Conservation (phyloP, 2,888 invertebrate genomes). For the Prenolepis imparis region DNA sequence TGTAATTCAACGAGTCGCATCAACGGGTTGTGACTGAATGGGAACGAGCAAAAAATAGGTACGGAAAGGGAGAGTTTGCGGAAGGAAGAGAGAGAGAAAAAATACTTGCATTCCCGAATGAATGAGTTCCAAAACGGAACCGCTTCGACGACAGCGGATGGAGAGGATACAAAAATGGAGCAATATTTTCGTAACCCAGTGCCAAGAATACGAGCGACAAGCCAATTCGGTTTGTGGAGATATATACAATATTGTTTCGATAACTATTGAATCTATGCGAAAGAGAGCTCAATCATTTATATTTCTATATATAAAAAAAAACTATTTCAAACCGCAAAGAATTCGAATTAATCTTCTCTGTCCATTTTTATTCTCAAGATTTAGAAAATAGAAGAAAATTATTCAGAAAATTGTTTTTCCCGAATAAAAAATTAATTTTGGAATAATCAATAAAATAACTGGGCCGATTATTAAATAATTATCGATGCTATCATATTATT, state of each 20-base stretch:
- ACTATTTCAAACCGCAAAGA: neutral
- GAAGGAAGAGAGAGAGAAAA: conserved; percentile 5
- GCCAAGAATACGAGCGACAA: conserved; percentile 42
- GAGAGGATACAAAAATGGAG: conserved; percentile 42
- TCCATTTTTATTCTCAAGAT: neutral
- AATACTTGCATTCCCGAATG: conserved; percentile 51
- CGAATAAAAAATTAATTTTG: neutral
- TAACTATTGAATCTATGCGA: neutral
- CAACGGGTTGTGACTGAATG: conserved; percentile 59
- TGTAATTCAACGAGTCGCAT: conserved; percentile 62
- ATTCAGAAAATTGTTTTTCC: neutral
- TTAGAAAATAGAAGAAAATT: neutral
- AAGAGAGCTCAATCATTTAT: neutral
- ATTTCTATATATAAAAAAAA: neutral
- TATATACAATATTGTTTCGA: neutral
- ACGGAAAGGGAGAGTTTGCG: neutral
- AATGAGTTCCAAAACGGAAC: conserved; percentile 33
- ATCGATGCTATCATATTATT: neutral
- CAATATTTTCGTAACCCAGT: conserved; percentile 54
- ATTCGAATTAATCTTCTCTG: neutral
- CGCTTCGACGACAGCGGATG: neutral
- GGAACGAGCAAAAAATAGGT: conserved; percentile 54
- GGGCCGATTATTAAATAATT: neutral
- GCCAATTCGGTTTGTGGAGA: conserved; percentile 10
- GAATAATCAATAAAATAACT: neutral